Percentiles rank a stretch among this genome's conserved stretches.
Evolutionary conservation across 2,113 vertebrate genomes (phyloP).

Genomic region (Gavia stellata): DNA sequence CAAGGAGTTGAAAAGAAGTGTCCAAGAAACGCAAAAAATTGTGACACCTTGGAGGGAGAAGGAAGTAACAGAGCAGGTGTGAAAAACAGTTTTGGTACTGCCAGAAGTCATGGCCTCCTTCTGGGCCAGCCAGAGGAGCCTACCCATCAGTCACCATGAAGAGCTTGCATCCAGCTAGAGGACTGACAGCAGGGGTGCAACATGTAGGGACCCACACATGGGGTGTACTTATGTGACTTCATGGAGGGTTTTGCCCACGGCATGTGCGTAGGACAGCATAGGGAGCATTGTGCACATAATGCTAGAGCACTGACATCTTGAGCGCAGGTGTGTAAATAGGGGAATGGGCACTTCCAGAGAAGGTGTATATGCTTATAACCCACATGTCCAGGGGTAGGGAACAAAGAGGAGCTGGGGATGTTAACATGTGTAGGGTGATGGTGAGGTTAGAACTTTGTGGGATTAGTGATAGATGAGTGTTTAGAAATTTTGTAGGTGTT

Average conservation of each 20-base stretch:
- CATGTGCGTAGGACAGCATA: neutral
- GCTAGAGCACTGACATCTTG: neutral
- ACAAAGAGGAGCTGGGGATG: neutral
- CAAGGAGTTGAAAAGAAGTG: neutral
- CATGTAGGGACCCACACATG: neutral
- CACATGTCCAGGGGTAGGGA: too few relatives aligned
- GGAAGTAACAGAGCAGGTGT: neutral
- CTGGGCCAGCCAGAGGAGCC: neutral
- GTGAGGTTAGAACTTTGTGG: neutral
- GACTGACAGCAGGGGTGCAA: neutral
- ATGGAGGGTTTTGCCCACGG: neutral
- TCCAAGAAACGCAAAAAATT: neutral
- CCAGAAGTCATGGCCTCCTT: neutral
- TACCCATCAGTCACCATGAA: neutral
- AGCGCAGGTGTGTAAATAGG: neutral
- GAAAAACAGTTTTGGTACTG: neutral
- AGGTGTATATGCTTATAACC: neutral
- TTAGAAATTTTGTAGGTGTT: neutral
- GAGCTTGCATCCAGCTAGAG: neutral
- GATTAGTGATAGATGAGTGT: neutral
- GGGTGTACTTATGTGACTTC: neutral
- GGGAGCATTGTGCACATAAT: rapidly evolving
- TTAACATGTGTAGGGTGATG: neutral
- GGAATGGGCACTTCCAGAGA: neutral
- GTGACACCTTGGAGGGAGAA: neutral